Conservation (phyloP, 2,888 invertebrate genomes). For the Polymixis flavicincta region DNA sequence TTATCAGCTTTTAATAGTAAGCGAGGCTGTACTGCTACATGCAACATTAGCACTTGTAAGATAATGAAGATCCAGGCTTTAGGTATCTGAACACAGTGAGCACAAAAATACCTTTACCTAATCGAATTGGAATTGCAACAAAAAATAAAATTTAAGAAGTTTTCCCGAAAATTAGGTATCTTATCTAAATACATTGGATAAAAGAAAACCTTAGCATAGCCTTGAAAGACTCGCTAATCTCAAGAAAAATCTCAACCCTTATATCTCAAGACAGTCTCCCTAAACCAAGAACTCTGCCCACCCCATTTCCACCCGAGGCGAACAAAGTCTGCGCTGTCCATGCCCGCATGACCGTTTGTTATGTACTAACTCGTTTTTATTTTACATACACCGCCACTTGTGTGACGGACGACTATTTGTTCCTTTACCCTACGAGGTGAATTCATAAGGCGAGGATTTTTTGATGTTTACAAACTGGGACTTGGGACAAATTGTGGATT, state of each 20-base stretch:
- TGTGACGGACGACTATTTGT: conserved; percentile 29
- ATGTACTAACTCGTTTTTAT: conserved; percentile 33
- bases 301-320: conserved; percentile 31
- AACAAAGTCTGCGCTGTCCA: conserved; percentile 32
- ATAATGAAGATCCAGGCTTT: neutral
- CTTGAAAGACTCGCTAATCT: neutral
- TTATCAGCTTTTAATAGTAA: neutral
- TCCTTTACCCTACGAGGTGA: conserved; percentile 1
- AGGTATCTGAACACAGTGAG: neutral
- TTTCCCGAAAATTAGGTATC: neutral
- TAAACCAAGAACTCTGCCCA: neutral
- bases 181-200: neutral
- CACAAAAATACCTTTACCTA: neutral
- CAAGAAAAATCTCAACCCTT: neutral
- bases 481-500: neutral
- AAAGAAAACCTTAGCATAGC: neutral
- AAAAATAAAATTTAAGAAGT: neutral
- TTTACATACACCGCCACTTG: conserved; percentile 21
- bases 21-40: neutral
- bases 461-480: neutral
- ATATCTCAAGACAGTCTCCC: conserved; percentile 14
- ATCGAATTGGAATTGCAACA: neutral
- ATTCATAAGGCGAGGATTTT: conserved; percentile 24
- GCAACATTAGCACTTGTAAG: neutral
- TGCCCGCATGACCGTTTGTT: conserved; percentile 46